Conservation (phyloP, 2,113 vertebrate genomes). For the Neotoma lepida region DNA sequence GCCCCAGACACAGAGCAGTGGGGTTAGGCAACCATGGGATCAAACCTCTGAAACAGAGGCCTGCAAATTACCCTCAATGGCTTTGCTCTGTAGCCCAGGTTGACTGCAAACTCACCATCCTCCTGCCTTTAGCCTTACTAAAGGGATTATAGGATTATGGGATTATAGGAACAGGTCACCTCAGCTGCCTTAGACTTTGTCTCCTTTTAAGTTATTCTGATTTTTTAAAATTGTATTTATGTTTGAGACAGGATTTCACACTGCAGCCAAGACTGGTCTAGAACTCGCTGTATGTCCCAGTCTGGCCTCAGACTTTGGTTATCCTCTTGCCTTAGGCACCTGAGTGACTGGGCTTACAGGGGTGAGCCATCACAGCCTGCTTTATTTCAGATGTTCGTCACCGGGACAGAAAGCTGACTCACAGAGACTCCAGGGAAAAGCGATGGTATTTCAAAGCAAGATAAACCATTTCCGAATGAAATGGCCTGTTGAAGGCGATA, state of each 20-base stretch:
- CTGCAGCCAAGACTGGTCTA: background rate
- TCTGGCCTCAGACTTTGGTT: background rate
- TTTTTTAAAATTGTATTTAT: background rate
- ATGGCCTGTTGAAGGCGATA: background rate
- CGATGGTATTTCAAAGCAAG: background rate
- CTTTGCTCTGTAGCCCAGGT: background rate
- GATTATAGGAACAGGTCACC: background rate
- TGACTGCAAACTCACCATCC: background rate
- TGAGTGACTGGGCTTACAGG: too few species aligned
- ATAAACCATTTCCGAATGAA: background rate
- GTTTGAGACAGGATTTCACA: background rate
- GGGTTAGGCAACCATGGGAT: background rate
- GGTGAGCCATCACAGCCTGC: too few species aligned
- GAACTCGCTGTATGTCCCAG: background rate
- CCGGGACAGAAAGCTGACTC: background rate
- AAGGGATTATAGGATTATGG: background rate
- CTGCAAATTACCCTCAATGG: background rate
- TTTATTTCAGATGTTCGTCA: background rate
- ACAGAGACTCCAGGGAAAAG: background rate
- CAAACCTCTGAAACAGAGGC: background rate
- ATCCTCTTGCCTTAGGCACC: background rate
- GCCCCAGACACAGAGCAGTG: background rate
- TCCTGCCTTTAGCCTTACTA: background rate
- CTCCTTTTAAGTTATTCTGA: background rate
- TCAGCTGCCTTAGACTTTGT: background rate